phyloP scores from a whole-genome alignment of 2,888 invertebrate genomes.

The Esperia sulphurella region DNA sequence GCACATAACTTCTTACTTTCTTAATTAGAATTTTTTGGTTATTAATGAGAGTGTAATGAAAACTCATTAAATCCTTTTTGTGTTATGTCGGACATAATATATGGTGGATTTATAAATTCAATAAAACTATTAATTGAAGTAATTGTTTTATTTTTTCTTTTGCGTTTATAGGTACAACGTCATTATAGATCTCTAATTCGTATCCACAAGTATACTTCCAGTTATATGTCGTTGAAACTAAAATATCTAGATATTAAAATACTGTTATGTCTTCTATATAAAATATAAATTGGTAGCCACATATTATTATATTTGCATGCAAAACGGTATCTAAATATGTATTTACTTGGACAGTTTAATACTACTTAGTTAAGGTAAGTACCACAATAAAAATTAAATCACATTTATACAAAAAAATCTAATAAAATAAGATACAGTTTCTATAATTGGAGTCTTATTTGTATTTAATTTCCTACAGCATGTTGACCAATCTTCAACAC shows the following conservation, averaged over 20 bases:
- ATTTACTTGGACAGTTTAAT: background rate
- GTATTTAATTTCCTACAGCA: background rate
- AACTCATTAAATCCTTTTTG: no score
- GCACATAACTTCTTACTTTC: no score
- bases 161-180: conserved; percentile 44
- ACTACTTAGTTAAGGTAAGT: background rate
- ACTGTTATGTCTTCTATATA: conserved; percentile 45
- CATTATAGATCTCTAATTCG: conserved; percentile 41
- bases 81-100: no score
- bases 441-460: background rate
- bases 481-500: conserved; percentile 32
- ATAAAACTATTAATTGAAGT: conserved; percentile 20
- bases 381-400: background rate
- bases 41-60: no score
- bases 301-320: conserved; percentile 18
- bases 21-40: no score
- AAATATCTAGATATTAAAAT: conserved; percentile 49
- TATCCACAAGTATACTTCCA: conserved; percentile 29
- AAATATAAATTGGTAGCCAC: conserved; percentile 44
- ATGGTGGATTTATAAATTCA: no score
- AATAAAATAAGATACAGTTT: background rate
- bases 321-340: conserved; percentile 1
- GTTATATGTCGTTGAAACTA: conserved; percentile 43
- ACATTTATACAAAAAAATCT: background rate
- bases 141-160: conserved; percentile 39